Percentiles rank a stretch among this genome's conserved stretches.
Conservation (phyloP, 2,888 invertebrate species). For the Neoscelio sp. region DNA sequence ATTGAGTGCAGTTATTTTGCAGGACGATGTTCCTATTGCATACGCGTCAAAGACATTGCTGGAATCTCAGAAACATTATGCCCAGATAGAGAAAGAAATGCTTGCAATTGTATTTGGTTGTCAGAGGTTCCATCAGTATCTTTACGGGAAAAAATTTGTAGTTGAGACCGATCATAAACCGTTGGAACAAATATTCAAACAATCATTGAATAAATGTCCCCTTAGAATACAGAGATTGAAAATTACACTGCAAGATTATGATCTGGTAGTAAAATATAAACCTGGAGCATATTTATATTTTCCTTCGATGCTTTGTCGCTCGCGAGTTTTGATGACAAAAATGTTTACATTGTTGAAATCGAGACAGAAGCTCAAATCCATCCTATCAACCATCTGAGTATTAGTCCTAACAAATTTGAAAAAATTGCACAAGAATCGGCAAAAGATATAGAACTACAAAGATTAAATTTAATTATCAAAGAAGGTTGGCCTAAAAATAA, state of each 20-base stretch:
- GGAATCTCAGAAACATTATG: no score
- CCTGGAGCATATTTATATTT: constrained; percentile 72
- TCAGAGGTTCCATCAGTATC: no score
- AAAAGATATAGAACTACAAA: constrained; percentile 63
- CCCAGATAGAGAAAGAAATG: no score
- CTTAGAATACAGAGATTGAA: constrained; percentile 26
- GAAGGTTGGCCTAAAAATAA: constrained; percentile 37
- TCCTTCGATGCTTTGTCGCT: no score
- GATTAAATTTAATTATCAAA: constrained; percentile 60
- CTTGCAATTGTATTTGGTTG: no score
- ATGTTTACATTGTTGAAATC: constrained; percentile 34
- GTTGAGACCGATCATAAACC: no score
- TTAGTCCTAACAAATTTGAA: constrained; percentile 22
- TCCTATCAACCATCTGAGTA: constrained; percentile 5
- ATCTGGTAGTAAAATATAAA: constrained; percentile 47
- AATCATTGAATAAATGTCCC: constrained; percentile 46
- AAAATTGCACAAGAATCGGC: constrained; percentile 35
- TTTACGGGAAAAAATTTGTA: no score
- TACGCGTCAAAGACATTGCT: no score
- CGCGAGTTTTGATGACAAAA: constrained; percentile 28
- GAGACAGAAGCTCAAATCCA: constrained; percentile 23
- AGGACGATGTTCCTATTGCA: no score
- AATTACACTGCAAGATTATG: constrained; percentile 43
- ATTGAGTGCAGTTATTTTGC: no score
- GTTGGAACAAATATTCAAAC: no score